Evolutionary conservation across 2,797 vertebrate genomes (phyloP).

Genomic region (Psittacula derbiana): DNA sequence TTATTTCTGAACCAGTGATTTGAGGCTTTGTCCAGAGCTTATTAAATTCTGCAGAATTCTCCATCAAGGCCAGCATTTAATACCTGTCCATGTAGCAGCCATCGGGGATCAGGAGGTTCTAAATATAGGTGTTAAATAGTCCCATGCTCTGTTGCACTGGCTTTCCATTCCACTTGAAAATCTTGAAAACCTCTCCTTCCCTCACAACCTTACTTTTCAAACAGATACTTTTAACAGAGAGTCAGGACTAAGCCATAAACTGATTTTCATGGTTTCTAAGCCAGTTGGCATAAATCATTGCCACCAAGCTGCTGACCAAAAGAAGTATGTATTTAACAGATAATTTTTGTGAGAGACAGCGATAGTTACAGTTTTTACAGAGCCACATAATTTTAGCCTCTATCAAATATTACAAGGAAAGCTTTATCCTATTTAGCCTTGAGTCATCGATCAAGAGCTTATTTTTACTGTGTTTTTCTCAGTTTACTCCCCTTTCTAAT

Average conservation of each 20-base stretch:
- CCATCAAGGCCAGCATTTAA: background rate
- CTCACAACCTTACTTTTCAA: background rate
- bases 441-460: background rate
- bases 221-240: background rate
- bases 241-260: background rate
- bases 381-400: background rate
- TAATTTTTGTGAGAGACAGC: background rate
- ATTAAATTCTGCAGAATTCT: constrained; percentile 14
- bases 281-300: constrained; percentile 8
- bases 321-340: constrained; percentile 8
- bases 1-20: background rate
- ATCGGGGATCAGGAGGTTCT: background rate
- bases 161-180: background rate
- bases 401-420: background rate
- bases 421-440: background rate
- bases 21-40: constrained; percentile 37
- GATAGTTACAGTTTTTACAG: background rate
- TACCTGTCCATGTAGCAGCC: background rate
- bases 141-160: background rate
- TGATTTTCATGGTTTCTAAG: background rate
- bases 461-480: background rate
- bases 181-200: background rate
- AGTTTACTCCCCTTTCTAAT: background rate
- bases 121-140: constrained; percentile 30
- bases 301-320: background rate